phyloP scores from a whole-genome alignment of 1,140 invertebrate genomes.

The Yoshiicerus persimilis region DNA sequence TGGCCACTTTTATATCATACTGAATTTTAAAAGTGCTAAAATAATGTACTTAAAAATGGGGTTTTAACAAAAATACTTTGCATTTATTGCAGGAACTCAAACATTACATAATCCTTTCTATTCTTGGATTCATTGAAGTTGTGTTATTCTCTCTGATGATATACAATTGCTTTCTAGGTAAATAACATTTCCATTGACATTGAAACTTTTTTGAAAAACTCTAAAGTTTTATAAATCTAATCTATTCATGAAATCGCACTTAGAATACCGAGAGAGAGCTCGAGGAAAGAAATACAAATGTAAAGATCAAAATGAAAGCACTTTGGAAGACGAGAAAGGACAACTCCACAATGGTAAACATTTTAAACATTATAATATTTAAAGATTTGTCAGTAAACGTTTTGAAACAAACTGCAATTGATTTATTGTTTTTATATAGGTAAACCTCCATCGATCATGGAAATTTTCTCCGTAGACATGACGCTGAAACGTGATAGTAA shows the following conservation, averaged over 20 bases:
- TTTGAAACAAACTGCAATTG: background rate
- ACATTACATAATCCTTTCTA: conserved; percentile 32
- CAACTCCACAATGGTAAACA: background rate
- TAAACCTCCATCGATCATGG: conserved; percentile 24
- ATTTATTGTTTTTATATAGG: background rate
- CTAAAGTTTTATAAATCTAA: no score
- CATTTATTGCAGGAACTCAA: conserved; percentile 11
- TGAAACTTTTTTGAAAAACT: no score
- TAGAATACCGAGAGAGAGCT: background rate
- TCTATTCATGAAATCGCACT: background rate
- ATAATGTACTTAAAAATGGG: no score
- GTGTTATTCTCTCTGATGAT: conserved; percentile 30
- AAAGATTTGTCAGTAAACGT: background rate
- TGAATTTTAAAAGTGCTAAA: no score
- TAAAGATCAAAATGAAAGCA: background rate
- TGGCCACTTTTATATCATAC: no score
- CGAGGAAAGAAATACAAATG: background rate
- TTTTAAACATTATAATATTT: background rate
- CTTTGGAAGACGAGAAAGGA: background rate
- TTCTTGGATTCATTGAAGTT: conserved; percentile 31
- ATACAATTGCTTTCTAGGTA: conserved; percentile 39
- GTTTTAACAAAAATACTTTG: background rate
- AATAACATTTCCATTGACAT: background rate
- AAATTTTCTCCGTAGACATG: conserved; percentile 42
- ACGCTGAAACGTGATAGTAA: conserved; percentile 32